These are phyloP conservation scores for Odontomyia ornata DNA, from an alignment of 2,888 invertebrate genomes.

Conservation along the genomic window DNA sequence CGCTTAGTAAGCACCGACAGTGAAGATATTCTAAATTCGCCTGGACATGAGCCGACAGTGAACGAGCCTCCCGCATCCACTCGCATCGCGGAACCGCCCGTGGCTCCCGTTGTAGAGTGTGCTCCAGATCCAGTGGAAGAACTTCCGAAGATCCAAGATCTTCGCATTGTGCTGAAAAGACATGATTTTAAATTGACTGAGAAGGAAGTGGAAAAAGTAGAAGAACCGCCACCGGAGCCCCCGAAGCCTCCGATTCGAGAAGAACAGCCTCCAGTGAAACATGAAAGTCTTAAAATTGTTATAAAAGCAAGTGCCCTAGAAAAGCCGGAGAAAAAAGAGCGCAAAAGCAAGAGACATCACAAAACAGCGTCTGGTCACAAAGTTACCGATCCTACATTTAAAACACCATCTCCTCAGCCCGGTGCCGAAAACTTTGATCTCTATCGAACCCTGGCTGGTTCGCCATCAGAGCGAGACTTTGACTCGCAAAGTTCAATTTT, in stretches of 20 bases:
- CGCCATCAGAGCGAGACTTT: constrained; percentile 65
- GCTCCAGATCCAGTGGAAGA: neutral
- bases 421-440: constrained; percentile 67
- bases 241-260: constrained; percentile 50
- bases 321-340: constrained; percentile 55
- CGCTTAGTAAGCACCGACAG: constrained; percentile 74
- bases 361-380: constrained; percentile 56
- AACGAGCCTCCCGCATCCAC: constrained; percentile 49
- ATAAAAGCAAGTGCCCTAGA: constrained; percentile 63
- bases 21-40: constrained; percentile 70
- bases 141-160: constrained; percentile 14
- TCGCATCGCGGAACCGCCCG: constrained; percentile 54
- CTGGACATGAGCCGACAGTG: constrained; percentile 63
- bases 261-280: constrained; percentile 61
- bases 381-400: constrained; percentile 56
- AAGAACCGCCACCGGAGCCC: neutral
- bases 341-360: constrained; percentile 60
- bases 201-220: neutral
- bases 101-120: neutral
- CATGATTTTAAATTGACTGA: constrained; percentile 49
- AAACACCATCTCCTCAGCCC: constrained; percentile 66
- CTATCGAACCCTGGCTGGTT: constrained; percentile 66
- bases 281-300: constrained; percentile 66
- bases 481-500: constrained; percentile 64
- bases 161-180: constrained; percentile 21